Evolutionary conservation across 1,140 invertebrate genomes (phyloP), one percentile per base, ranked within the genome.

Genomic region (Polypedilum pembai): DNA sequence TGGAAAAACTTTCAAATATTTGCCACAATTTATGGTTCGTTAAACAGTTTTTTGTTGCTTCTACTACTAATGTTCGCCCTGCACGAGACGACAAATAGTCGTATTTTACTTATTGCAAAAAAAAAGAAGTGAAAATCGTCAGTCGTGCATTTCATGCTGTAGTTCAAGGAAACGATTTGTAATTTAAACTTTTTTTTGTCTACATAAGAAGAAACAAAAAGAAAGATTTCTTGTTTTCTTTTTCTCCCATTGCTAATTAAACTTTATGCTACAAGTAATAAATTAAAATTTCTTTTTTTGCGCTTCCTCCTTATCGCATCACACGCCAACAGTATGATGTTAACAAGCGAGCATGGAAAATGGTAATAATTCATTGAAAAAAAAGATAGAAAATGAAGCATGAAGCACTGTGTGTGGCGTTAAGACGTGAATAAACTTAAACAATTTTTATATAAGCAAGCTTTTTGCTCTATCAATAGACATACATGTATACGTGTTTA

Each of bases 401-500:
- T 33, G n/a, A 56, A n/a, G 45, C 4, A 56, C 45, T 8, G 24
- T 33, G 24, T 33, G 45, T 56, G 45, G n/a, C 45, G 45, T n/a
- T 56, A 56, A 56, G 45, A 56, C 45, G 45, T 56, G 45, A 56
- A 56, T 56, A 56, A 56, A 56, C 45, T 56, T 56, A n/a, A 56
- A 56, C n/a, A 56, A 56, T 56, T 15, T 56, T 56, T 56, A n/a
- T 56, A 56, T 56, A 56, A 56, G 12, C 8, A 56, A 56, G n/a
- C 45, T 56, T 56, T n/a, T n/a, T 56, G 12, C 45, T 56, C 15
- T n/a, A 56, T 56, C 24, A 33, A 33, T 33, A 33, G 24, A 33
- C 24, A 33, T 33, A 5, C 24, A 33, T 33, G 24, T 33, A 33
- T 33, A 33, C 24, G 24, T 33, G 24, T 33, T 33, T 33, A 33